Evolutionary conservation across 2,113 vertebrate genomes (phyloP).

Genomic region (Rhinopomastus cyanomelas): DNA sequence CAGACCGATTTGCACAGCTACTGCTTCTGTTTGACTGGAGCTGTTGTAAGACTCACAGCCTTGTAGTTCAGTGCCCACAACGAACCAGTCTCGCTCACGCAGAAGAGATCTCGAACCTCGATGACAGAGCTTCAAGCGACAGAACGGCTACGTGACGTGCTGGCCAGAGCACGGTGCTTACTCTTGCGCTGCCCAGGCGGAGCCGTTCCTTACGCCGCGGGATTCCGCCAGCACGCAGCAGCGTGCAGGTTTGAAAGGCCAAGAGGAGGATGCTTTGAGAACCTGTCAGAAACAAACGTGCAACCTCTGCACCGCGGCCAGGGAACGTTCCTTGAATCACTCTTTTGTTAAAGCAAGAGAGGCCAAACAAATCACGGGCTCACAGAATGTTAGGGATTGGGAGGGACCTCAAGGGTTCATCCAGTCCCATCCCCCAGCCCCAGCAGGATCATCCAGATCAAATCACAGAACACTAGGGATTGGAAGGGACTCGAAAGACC

Average conservation of each 20-base stretch:
- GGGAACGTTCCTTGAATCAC: constrained; percentile 44
- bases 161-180: constrained; percentile 1
- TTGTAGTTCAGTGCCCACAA: constrained; percentile 9
- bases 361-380: not conserved
- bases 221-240: constrained; percentile 60
- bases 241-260: constrained; percentile 36
- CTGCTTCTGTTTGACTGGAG: not conserved
- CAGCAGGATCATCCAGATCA: too few species aligned
- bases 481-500: too few species aligned
- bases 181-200: constrained; percentile 50
- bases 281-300: constrained; percentile 68
- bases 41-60: not conserved
- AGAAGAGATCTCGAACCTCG: constrained; percentile 1
- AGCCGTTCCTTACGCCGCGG: constrained; percentile 51
- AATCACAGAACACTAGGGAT: too few species aligned
- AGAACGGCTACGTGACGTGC: constrained; percentile 55
- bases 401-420: too few species aligned
- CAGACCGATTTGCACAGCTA: not conserved
- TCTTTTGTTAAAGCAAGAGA: not conserved
- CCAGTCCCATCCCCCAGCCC: too few species aligned
- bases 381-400: too few species aligned
- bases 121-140: constrained; percentile 26
- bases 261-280: constrained; percentile 58
- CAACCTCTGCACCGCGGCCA: constrained; percentile 26
- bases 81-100: not conserved